Evolutionary conservation across 2,888 invertebrate genomes (phyloP).

Genomic region (Rhagium mordax): DNA sequence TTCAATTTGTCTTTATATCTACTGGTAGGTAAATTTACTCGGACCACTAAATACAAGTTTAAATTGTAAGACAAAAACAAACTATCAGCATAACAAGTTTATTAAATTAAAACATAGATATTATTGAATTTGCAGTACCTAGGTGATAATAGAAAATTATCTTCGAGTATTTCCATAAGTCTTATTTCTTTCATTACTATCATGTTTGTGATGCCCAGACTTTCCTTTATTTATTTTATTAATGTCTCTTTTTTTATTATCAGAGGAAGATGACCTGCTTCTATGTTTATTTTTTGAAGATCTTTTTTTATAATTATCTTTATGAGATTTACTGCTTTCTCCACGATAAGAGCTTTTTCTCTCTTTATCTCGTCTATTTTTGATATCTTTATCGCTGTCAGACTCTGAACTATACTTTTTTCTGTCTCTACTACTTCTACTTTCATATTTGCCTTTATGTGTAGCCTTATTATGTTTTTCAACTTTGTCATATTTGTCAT

Average conservation of each 20-base stretch:
- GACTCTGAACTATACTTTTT: slow-evolving; percentile 14
- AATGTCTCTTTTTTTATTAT: background rate
- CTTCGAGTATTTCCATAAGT: background rate
- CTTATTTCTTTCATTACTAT: background rate
- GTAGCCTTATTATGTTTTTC: slow-evolving; percentile 2
- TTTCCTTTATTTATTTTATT: background rate
- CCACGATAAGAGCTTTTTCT: background rate
- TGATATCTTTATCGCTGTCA: slow-evolving; percentile 37
- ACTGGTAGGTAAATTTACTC: no score
- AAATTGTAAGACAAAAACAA: no score
- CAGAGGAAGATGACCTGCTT: background rate
- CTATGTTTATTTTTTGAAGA: background rate
- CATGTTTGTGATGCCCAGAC: background rate
- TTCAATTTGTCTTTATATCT: no score
- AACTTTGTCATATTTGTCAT: slow-evolving; percentile 11
- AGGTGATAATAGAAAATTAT: background rate
- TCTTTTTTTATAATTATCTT: background rate
- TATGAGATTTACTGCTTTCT: slow-evolving; percentile 12
- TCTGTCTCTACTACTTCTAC: slow-evolving; percentile 1
- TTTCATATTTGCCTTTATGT: slow-evolving; percentile 31
- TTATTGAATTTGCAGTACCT: background rate
- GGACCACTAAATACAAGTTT: no score
- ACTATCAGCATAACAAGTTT: no score
- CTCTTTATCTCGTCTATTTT: slow-evolving; percentile 34
- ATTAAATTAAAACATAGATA: background rate